Conservation (phyloP, 2,113 vertebrate species). For the Rhinolophus sinicus region DNA sequence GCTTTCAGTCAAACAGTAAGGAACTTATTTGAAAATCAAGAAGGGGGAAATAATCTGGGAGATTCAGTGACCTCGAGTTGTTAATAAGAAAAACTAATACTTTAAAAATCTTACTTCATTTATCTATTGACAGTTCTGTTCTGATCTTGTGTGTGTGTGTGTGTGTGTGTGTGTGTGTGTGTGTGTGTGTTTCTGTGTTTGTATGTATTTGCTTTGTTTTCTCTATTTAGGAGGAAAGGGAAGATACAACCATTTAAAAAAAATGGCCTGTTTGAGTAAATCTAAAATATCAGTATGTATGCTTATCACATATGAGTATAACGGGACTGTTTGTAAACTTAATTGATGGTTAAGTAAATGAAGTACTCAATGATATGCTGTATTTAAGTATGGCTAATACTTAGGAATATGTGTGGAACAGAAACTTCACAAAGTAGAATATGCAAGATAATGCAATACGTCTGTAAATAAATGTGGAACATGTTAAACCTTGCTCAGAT, state of each 20-base stretch:
- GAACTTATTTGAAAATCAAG: conserved; percentile 29
- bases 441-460: background rate
- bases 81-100: background rate
- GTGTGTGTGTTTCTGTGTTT: background rate
- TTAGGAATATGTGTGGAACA: background rate
- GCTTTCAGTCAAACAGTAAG: background rate
- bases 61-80: background rate
- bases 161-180: background rate
- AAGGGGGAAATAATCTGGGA: background rate
- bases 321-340: background rate
- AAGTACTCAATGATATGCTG: background rate
- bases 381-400: background rate
- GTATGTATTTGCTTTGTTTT: background rate
- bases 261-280: background rate
- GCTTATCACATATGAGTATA: background rate
- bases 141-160: background rate
- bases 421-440: background rate
- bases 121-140: background rate
- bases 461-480: background rate
- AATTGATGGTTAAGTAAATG: conserved; percentile 15
- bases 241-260: background rate
- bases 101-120: background rate
- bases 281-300: background rate
- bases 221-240: background rate
- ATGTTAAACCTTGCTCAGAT: background rate